Evolutionary conservation across 2,888 invertebrate species (phyloP), one percentile per base, ranked within the genome.

Genomic region (Seira sanloemensis): DNA sequence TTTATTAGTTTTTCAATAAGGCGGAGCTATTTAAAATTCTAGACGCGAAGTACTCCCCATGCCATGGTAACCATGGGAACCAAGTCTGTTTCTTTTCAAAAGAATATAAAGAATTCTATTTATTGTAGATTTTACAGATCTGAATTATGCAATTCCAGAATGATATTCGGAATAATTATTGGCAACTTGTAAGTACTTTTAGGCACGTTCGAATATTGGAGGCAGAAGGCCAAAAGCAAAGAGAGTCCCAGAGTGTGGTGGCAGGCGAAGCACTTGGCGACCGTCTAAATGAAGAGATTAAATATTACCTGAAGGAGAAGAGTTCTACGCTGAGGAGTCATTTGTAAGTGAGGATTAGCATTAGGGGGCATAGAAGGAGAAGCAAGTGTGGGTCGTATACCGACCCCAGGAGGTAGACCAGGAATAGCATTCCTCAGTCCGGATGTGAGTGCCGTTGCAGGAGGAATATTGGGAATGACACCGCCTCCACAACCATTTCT

Each of bases 271-370:
- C 37, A 58, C 5, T n/a, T 58, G 16, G n/a, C 58, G 5, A 58
- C n/a, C 69, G 37, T 27, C 18, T 25, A 71, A 71, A 50, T 18
- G 24, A 72, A 50, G 18, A 50, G 37, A n/a, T 46, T 58, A 71
- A 71, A 72, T 71, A 54, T 77, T 94, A 96, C 96, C 96, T 96
- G 95, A 93, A 96, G 94, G 92, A 96, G 94, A 93, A 96, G 94
- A 92, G 96, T 94, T 93, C 95, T 94, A 91, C 94, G 93, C 92
- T 93, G 93, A 92, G 90, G 90, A 27, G 78, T 62, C 86, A 90
- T 86, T 50, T 90, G 89, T 88, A 90, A 88, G 83, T 88, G 88
- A 87, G 89, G 88, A 81, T 87, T 88, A 88, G 89, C 86, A 84
- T 88, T 87, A 46, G 87, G 76, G 69, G 86, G 68, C 68, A 88